A percentile compares a stretch with the other conserved stretches of the same genome.
phyloP scores from a whole-genome alignment of 2,888 invertebrate genomes.

The Seira sanloemensis region DNA sequence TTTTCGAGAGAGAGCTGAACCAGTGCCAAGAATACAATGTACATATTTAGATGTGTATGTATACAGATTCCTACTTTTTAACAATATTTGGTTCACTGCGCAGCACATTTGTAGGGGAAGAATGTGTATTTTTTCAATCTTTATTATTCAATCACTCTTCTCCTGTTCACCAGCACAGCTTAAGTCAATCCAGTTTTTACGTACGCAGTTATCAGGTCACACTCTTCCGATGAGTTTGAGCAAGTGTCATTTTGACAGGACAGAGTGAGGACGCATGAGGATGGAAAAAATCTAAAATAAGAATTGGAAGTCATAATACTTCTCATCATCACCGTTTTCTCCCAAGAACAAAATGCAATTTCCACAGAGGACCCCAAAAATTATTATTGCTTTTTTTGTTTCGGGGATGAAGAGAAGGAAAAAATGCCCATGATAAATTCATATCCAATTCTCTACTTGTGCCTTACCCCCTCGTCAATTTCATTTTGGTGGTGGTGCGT shows the following conservation, averaged over 20 bases:
- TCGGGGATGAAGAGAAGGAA: not conserved
- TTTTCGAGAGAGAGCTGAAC: not conserved
- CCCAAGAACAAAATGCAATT: constrained; percentile 6
- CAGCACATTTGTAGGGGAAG: not conserved
- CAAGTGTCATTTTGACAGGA: constrained; percentile 16
- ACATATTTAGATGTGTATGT: not conserved
- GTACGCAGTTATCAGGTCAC: not conserved
- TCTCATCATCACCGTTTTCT: not conserved
- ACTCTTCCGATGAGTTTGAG: not conserved
- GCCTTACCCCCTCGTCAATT: constrained; percentile 41
- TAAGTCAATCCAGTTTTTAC: not conserved
- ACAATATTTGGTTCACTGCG: constrained; percentile 5
- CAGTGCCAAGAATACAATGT: not conserved
- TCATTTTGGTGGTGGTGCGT: not conserved
- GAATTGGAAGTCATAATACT: constrained; percentile 11
- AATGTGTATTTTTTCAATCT: not conserved
- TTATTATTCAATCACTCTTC: not conserved
- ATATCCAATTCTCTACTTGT: constrained; percentile 59
- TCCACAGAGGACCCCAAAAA: not conserved
- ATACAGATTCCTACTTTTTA: no score
- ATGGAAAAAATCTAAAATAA: not conserved
- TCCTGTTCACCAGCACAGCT: not conserved
- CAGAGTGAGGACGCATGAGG: not conserved
- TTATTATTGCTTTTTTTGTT: constrained; percentile 7
- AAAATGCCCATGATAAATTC: constrained; percentile 58